phyloP scores from a whole-genome alignment of 2,797 vertebrate genomes.

The Taenioides sp. region DNA sequence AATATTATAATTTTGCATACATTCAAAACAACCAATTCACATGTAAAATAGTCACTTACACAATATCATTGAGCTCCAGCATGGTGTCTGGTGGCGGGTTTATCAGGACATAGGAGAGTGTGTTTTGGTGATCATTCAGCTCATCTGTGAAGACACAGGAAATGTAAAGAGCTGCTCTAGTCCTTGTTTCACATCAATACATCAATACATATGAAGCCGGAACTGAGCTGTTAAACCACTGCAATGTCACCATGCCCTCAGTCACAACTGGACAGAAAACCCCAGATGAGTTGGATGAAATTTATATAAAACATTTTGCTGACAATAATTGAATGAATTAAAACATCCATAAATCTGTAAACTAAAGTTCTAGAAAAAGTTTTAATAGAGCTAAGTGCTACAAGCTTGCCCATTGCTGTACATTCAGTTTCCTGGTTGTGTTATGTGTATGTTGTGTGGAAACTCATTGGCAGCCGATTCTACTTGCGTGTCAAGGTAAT shows the following conservation, averaged over 20 bases:
- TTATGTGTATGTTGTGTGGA: not conserved
- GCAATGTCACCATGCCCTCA: slow-evolving; percentile 14
- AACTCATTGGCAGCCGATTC: slow-evolving; percentile 52
- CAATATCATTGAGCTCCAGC: slow-evolving; percentile 93
- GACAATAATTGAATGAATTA: not conserved
- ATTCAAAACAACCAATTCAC: no score
- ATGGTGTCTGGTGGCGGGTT: slow-evolving; percentile 94
- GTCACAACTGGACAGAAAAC: slow-evolving; percentile 10
- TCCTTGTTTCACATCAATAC: slow-evolving; percentile 22
- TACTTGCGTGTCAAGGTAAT: slow-evolving; percentile 61
- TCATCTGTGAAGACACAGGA: slow-evolving; percentile 82
- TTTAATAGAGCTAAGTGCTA: not conserved
- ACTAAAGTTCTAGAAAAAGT: no score
- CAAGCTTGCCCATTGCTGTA: not conserved
- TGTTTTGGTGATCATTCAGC: slow-evolving; percentile 99
- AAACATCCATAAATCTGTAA: not conserved
- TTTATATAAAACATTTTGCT: not conserved
- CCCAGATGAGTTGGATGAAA: not conserved
- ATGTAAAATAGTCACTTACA: slow-evolving; percentile 74
- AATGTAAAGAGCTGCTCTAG: slow-evolving; percentile 38
- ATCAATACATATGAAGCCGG: slow-evolving; percentile 16
- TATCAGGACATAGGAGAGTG: slow-evolving; percentile 95
- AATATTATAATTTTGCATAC: no score
- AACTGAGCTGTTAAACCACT: slow-evolving; percentile 31
- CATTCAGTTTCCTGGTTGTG: slow-evolving; percentile 20